These are phyloP conservation scores for Lepus americanus DNA, from an alignment of 2,113 vertebrate species.

Conservation along the genomic window DNA sequence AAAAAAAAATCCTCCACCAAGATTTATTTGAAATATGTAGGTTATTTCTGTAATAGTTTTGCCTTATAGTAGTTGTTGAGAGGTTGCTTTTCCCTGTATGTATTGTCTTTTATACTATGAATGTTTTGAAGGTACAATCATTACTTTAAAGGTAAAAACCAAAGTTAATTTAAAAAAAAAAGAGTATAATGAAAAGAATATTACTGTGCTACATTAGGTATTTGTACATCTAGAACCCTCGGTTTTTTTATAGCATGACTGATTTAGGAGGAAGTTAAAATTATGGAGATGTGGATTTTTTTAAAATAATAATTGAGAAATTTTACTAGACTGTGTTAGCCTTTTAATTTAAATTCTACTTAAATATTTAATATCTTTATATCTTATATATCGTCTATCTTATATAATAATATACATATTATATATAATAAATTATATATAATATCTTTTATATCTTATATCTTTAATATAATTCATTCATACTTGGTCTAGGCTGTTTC, in stretches of 20 bases:
- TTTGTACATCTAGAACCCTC: not conserved
- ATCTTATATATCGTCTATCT: no score
- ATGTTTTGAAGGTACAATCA: not conserved
- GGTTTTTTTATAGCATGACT: conserved; percentile 23
- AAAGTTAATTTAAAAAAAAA: conserved; percentile 30
- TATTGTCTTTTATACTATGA: not conserved
- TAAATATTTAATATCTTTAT: conserved; percentile 7
- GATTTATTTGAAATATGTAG: not conserved
- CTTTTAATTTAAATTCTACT: conserved; percentile 56
- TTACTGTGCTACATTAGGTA: not conserved
- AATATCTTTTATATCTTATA: not conserved
- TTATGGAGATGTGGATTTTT: not conserved
- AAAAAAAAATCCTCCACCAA: not conserved
- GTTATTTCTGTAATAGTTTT: conserved; percentile 31
- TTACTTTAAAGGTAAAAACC: conserved; percentile 44
- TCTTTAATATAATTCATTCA: conserved; percentile 40
- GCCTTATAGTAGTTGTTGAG: not conserved
- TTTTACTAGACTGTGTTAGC: conserved; percentile 24
- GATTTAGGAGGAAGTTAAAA: not conserved
- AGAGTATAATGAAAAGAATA: conserved; percentile 28
- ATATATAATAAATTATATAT: no score
- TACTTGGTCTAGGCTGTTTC: not conserved
- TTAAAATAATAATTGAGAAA: conserved; percentile 2
- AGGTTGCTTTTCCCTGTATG: conserved; percentile 18
- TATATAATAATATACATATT: no score